Base-by-base conservation (phyloP, 2,113 vertebrate species). In the Sylvilagus bachmani region DNA sequence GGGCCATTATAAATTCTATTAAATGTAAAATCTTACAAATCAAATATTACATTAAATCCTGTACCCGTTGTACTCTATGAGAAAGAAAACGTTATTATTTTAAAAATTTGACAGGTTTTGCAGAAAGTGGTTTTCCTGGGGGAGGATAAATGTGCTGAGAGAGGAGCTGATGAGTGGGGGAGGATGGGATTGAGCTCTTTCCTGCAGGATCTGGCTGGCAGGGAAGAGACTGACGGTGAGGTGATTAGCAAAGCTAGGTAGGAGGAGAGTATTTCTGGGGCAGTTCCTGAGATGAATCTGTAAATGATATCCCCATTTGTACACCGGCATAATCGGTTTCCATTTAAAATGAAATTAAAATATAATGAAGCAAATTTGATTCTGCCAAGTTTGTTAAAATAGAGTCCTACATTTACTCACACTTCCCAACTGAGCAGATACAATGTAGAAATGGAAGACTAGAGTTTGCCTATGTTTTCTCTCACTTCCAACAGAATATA, bases 281-380 rank as follows among this genome's bases (percentile, higher is more conserved):
- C 94, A 86, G 66, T 71, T 89, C 14, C 44, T 86, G 75, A 95
- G 90, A 91, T 90, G 80, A 91, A 93, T 94, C 84, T 89, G 27
- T 93, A 87, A 94, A 51, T 75, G 84, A 80, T 93, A 92, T 93
- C 89, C 89, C 86, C 93, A 95, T 96, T 74, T 94, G 90, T 91
- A 93, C 69, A 86, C 49, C 74, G 49, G 49, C 2, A 8, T 94
- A 93, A 91, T 93, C 74, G 90, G 27, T 94, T 97, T 97, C 66
- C 61, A 93, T 96, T 95, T 94, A 95, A 86, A 95, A 94, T 82
- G 62, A 97, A 94, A 95, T 95, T 93, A 93, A 96, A 96, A 66
- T 75, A 96, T 96, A 95, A 95, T 71, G 93, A 97, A 89, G 27
- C 24, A 87, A 91, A 93, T 84, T 91, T 94, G 84, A 91, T 81